These are phyloP conservation scores for Ochropleura plecta DNA, from an alignment of 2,888 invertebrate genomes.

Conservation along the genomic window DNA sequence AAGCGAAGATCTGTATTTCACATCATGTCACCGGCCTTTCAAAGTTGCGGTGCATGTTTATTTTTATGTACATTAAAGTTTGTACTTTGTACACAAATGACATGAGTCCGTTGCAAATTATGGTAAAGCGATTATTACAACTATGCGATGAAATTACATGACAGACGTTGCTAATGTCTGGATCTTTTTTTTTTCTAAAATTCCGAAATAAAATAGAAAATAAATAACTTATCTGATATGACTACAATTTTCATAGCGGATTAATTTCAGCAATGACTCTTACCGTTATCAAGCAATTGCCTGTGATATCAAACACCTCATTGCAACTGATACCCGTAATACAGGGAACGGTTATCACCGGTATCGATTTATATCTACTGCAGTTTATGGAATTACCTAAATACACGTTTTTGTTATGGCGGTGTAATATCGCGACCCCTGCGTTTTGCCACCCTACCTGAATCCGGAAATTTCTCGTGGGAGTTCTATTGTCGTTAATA, in stretches of 20 bases:
- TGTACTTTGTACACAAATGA: constrained; percentile 16
- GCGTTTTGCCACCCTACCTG: constrained; percentile 79
- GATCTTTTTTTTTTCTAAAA: no score
- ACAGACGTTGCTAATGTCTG: constrained; percentile 17
- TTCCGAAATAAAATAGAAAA: neutral
- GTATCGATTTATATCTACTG: constrained; percentile 66
- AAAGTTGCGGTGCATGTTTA: constrained; percentile 35
- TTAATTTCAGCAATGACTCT: constrained; percentile 41
- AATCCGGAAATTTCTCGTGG: constrained; percentile 84
- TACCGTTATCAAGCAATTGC: constrained; percentile 50
- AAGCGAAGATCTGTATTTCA: constrained; percentile 33
- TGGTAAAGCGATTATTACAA: constrained; percentile 46
- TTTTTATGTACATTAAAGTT: constrained; percentile 29
- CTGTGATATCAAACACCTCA: constrained; percentile 45
- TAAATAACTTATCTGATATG: neutral
- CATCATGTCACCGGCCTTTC: constrained; percentile 41
- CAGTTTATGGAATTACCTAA: constrained; percentile 74
- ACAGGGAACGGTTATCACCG: constrained; percentile 49
- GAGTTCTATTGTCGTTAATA: constrained; percentile 81
- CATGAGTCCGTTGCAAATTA: constrained; percentile 43
- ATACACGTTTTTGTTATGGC: constrained; percentile 70
- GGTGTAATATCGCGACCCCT: constrained; percentile 79
- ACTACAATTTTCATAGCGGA: constrained; percentile 23
- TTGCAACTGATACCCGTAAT: constrained; percentile 45
- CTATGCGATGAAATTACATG: constrained; percentile 35